A percentile compares a stretch with the other conserved stretches of the same genome.
phyloP scores from a whole-genome alignment of 30 jellyfish, hydroid and myxozoan genomes.

The Turritopsis dohrnii region DNA sequence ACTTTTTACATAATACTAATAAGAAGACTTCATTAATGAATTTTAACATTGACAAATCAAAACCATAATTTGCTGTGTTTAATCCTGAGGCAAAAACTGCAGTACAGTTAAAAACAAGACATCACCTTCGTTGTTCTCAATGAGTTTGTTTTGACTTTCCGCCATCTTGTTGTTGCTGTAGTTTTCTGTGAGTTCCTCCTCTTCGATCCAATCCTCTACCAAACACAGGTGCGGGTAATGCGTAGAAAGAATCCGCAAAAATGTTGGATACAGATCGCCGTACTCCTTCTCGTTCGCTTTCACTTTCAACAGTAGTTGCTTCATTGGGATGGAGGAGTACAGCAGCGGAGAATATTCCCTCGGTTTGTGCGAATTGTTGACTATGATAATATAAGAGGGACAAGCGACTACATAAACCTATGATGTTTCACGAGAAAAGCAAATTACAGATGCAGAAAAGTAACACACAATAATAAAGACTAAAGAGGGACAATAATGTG shows the following conservation, averaged over 20 bases:
- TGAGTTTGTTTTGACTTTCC: neutral
- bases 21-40: no score
- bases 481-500: no score
- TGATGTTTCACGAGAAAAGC: no score
- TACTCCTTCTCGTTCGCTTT: slow-evolving; percentile 47
- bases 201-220: slow-evolving; percentile 91
- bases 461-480: no score
- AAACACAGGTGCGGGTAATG: slow-evolving; percentile 86
- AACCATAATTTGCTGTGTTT: no score
- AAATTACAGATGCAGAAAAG: no score
- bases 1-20: no score
- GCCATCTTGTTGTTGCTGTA: neutral
- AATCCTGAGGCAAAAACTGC: no score
- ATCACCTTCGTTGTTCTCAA: neutral
- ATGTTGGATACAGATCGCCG: slow-evolving; percentile 76
- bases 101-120: no score
- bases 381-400: no score
- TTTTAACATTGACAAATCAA: no score
- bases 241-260: slow-evolving; percentile 75
- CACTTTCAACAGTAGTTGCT: slow-evolving; percentile 61
- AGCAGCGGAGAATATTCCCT: slow-evolving; percentile 58
- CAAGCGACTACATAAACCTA: no score
- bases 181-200: slow-evolving; percentile 38
- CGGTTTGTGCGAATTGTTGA: slow-evolving; percentile 52
- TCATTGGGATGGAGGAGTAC: slow-evolving; percentile 77